Base-by-base conservation (phyloP, 2,113 vertebrate species). In the Arothron firmamentum region DNA sequence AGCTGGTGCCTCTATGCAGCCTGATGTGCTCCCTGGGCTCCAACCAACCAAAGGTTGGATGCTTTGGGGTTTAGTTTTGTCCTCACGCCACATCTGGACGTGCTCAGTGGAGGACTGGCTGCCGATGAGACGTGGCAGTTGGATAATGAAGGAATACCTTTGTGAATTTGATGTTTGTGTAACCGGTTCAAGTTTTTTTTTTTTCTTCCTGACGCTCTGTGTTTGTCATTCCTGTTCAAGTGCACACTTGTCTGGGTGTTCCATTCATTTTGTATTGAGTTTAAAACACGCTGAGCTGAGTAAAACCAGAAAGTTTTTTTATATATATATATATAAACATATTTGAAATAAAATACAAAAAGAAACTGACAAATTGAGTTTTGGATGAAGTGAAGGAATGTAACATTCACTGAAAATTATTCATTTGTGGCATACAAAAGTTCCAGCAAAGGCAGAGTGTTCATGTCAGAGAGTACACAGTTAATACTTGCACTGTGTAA, bases 391-490 rank as follows among this genome's bases (percentile, higher is more conserved):
- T 58, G 42, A 18, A 58, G 63, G 51, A 47, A 28, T 23, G 48
- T 57, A n/a, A 79, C 74, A 78, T 79, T 80, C 59, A 56, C 60
- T 62, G 50, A 80, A 76, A 82, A 87, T 68, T 81, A 70, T 42
- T 81, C 12, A 55, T 79, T 81, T 75, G 57, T 57, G 62, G 77
- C 64, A 53, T 87, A 88, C 47, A 88, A 87, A 90, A 74, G 48
- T 84, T 71, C 42, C 83, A 70, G 71, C 77, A 73, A 78, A 88
- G 84, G 85, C 84, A 88, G 78, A 78, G 76, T 73, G 70, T 48
- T 62, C 28, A 19, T 77, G 56, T 51, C 23, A 61, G 60, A 18
- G 68, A 60, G 62, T 68, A 2, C 21, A 23, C 21, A 23, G 21
- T 3, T 23, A 2, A 23, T 23, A 23, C 21, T 23, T 23, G 21